Evolutionary conservation across 2,113 vertebrate species (phyloP).

Genomic region (Aptenodytes forsteri): DNA sequence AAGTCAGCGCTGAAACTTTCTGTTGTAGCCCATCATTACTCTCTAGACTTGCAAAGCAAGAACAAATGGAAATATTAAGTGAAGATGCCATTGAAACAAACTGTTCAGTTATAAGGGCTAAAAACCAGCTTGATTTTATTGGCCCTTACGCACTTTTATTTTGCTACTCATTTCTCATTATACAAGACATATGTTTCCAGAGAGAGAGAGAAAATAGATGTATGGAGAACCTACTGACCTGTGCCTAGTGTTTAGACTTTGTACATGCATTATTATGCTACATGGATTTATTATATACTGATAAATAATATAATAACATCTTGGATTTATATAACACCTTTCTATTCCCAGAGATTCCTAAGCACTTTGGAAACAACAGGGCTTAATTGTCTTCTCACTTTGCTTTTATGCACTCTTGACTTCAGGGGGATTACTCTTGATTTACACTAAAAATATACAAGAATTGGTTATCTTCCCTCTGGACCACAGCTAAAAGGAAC

Average conservation of each 20-base stretch:
- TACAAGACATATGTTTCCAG: not conserved
- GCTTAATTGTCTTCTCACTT: constrained; percentile 30
- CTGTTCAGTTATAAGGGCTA: not conserved
- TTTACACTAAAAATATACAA: constrained; percentile 17
- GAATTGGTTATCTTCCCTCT: not conserved
- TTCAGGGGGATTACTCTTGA: not conserved
- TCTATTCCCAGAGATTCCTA: constrained; percentile 37
- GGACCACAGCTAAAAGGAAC: not conserved
- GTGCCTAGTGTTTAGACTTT: not conserved
- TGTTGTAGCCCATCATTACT: not conserved
- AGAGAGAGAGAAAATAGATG: not conserved
- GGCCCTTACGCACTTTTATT: not conserved
- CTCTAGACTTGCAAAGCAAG: constrained; percentile 10
- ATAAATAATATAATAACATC: not conserved
- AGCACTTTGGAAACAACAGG: constrained; percentile 15
- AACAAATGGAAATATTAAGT: constrained; percentile 14
- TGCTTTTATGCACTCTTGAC: not conserved
- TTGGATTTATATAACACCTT: not conserved
- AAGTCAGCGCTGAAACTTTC: constrained; percentile 25
- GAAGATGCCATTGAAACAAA: constrained; percentile 27
- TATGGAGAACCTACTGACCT: not conserved
- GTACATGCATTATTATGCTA: not conserved
- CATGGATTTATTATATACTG: not conserved
- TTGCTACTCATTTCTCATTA: not conserved
- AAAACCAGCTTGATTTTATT: not conserved